A percentile compares a stretch with the other conserved stretches of the same genome.
Conservation (phyloP, 2,113 vertebrate genomes). For the Galeopterus variegatus region DNA sequence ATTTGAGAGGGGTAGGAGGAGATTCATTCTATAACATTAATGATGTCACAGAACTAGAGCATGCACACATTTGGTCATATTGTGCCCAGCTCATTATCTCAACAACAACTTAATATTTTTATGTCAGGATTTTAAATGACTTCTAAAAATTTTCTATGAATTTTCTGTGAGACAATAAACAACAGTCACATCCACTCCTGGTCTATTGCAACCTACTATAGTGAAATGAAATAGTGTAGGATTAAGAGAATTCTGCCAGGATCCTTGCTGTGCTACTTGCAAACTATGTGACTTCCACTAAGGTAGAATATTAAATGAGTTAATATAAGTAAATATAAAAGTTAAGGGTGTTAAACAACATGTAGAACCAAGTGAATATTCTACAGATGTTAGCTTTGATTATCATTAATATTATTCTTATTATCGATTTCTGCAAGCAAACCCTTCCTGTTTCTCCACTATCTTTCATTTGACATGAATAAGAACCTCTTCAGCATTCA, state of each 20-base stretch:
- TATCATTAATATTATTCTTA: background rate
- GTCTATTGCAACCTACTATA: background rate
- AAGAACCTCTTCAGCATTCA: background rate
- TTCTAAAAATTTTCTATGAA: background rate
- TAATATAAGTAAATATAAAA: background rate
- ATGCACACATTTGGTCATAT: background rate
- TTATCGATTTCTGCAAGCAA: background rate
- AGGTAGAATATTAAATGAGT: background rate
- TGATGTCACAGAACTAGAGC: background rate
- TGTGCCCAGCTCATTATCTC: background rate
- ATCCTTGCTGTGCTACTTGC: background rate
- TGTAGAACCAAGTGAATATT: background rate
- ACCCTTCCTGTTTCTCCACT: background rate
- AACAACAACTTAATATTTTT: background rate
- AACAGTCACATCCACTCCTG: background rate
- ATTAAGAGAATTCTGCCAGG: background rate
- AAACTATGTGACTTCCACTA: background rate
- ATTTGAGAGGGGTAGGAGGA: background rate
- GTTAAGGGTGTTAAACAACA: background rate
- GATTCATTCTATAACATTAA: background rate
- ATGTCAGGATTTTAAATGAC: conserved; percentile 6
- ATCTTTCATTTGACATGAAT: background rate
- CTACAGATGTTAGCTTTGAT: background rate
- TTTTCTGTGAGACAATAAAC: background rate
- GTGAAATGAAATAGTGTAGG: background rate